A percentile compares a stretch with the other conserved stretches of the same genome.
These are phyloP conservation scores for Vesta saturnalis DNA, from an alignment of 2,888 invertebrate genomes.

Conservation along the genomic window DNA sequence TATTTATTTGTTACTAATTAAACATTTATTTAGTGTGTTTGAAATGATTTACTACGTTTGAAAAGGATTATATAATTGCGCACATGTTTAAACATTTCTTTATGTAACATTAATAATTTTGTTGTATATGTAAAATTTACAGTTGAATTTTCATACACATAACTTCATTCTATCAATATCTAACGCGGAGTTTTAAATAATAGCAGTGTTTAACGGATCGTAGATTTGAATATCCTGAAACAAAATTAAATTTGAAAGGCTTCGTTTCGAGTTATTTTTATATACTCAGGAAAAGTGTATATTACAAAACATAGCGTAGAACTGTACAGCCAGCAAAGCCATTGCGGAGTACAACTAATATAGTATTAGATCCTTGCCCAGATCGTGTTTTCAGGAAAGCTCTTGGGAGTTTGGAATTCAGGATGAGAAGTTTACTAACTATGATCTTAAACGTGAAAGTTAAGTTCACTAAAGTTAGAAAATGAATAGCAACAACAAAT, in stretches of 20 bases:
- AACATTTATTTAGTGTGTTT: background rate
- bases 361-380: slow-evolving; percentile 19
- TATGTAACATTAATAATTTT: background rate
- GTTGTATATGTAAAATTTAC: background rate
- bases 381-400: slow-evolving; percentile 18
- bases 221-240: too few species aligned
- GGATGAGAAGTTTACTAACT: slow-evolving; percentile 22
- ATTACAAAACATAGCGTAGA: slow-evolving; percentile 15
- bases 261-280: background rate
- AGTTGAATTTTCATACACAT: background rate
- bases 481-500: slow-evolving; percentile 26
- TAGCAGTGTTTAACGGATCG: too few species aligned
- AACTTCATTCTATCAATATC: background rate
- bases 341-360: slow-evolving; percentile 23
- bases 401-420: slow-evolving; percentile 19
- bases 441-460: slow-evolving; percentile 22
- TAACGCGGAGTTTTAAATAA: too few species aligned
- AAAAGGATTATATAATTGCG: slow-evolving; percentile 1
- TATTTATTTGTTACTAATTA: background rate
- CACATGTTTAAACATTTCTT: background rate
- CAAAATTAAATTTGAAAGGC: too few species aligned
- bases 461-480: slow-evolving; percentile 17
- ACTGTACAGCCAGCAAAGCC: slow-evolving; percentile 19
- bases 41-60: background rate
- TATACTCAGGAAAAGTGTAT: slow-evolving; percentile 23